Evolutionary conservation across 2,888 invertebrate genomes (phyloP), one percentile per base, ranked within the genome.

Genomic region (Erebia palarica): DNA sequence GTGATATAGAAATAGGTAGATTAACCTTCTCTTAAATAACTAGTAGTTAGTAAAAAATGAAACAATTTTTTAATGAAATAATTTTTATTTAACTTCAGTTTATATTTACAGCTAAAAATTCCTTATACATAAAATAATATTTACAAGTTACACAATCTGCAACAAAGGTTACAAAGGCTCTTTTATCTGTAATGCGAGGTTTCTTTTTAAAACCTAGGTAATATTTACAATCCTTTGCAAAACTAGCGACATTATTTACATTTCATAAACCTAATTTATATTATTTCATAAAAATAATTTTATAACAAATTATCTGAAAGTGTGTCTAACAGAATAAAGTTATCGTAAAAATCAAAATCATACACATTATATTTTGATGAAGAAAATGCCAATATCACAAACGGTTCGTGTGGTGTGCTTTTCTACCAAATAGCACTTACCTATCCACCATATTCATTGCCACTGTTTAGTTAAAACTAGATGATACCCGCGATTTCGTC

Each of bases 151-250:
- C 72, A 77, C 74, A 57, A 65, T 53, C 27, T 58, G 16, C 51
- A 16, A 63, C 36, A 66, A 73, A 74, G 74, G 76, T 63, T 67
- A 63, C 58, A 66, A 74, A 74, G 74, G 76, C 72, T 73, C 81
- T 70, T 9, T 55, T 71, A 80, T 79, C 71, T 79, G 81, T 85
- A 87, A 77, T 86, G 90, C 90, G 90, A 90, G 90, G 90, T 83
- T 79, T 81, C 76, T 73, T 66, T 69, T 73, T 72, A 69, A 70
- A 73, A 71, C 66, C 36, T 36, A 36, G 36, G 67, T 75, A 79
- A 79, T 80, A 81, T 74, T 73, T 69, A 75, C 72, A 72, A 16
- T 67, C 49, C 7, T 27, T 42, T 55, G 59, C 44, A 16, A 60
- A 58, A 58, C 27, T 58, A 47, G 21, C 7, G 16, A 11, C 53